Percentiles rank a stretch among this genome's conserved stretches.
Conservation (phyloP, 1,140 invertebrate genomes). For the Frieseomelitta varia region DNA sequence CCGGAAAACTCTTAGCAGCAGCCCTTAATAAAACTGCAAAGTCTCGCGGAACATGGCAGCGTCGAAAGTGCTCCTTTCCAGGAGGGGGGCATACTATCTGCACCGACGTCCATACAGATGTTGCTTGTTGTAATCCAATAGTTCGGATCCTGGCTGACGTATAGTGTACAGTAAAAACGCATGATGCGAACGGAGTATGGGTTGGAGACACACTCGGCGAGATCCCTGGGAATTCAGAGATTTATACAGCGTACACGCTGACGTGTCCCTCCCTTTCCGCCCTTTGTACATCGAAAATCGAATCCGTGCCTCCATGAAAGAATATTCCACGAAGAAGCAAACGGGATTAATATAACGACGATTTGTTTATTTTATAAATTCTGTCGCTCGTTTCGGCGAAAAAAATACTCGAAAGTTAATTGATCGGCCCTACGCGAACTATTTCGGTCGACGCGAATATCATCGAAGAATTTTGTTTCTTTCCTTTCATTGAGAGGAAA, state of each 20-base stretch:
- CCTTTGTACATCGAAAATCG: background rate
- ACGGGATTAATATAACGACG: too few species aligned
- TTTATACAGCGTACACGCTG: background rate
- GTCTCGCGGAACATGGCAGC: constrained; percentile 34
- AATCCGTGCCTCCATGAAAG: background rate
- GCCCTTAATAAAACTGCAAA: constrained; percentile 1
- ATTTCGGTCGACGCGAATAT: background rate
- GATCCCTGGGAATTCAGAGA: constrained; percentile 42
- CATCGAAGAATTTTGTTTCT: background rate
- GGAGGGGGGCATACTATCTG: constrained; percentile 49
- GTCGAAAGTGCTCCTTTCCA: constrained; percentile 49
- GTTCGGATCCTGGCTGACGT: constrained; percentile 52
- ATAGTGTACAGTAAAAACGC: constrained; percentile 39
- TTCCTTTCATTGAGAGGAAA: background rate
- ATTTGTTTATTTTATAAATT: background rate
- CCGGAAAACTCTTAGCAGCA: background rate
- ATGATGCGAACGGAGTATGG: constrained; percentile 52
- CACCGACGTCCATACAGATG: constrained; percentile 47
- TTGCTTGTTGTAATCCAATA: constrained; percentile 61
- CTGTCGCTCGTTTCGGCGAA: background rate
- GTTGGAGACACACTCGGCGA: constrained; percentile 30
- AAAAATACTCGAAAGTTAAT: background rate
- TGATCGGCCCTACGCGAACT: background rate
- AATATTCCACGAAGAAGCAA: background rate
- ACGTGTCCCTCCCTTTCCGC: background rate